Percentiles rank a stretch among this genome's conserved stretches.
These are phyloP conservation scores for Limonius californicus DNA, from an alignment of 1,140 invertebrate species.

Conservation along the genomic window DNA sequence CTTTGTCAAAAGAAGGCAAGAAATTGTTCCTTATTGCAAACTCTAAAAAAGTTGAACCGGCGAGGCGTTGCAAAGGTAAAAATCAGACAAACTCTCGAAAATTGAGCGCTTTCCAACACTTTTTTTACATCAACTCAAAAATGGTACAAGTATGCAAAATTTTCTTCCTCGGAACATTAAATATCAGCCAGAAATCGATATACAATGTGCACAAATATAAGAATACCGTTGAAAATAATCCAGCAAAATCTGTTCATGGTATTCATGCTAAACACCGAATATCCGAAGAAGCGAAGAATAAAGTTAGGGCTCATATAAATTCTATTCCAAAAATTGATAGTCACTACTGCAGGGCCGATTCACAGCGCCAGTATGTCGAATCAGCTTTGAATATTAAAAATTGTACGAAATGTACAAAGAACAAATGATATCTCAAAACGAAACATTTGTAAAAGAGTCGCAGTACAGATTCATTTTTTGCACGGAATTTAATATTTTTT, in stretches of 20 bases:
- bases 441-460: not conserved
- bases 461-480: not conserved
- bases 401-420: not conserved
- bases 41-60: not conserved
- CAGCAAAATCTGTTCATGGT: not conserved
- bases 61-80: not conserved
- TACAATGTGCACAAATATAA: not conserved
- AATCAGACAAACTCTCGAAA: not conserved
- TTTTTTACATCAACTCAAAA: not conserved
- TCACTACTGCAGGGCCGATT: too few species aligned
- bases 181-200: not conserved
- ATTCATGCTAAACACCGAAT: not conserved
- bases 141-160: not conserved
- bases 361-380: not conserved
- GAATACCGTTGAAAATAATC: not conserved
- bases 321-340: too few species aligned
- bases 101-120: too few species aligned
- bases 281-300: too few species aligned
- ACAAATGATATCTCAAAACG: not conserved
- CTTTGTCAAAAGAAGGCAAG: too few species aligned
- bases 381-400: not conserved
- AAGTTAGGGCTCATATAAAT: too few species aligned
- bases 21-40: too few species aligned
- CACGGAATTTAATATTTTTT: not conserved
- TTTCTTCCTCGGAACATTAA: slow-evolving; percentile 1